A percentile compares a stretch with the other conserved stretches of the same genome.
Evolutionary conservation across 2,888 invertebrate genomes (phyloP).

Genomic region (Liposcelis brunnea): DNA sequence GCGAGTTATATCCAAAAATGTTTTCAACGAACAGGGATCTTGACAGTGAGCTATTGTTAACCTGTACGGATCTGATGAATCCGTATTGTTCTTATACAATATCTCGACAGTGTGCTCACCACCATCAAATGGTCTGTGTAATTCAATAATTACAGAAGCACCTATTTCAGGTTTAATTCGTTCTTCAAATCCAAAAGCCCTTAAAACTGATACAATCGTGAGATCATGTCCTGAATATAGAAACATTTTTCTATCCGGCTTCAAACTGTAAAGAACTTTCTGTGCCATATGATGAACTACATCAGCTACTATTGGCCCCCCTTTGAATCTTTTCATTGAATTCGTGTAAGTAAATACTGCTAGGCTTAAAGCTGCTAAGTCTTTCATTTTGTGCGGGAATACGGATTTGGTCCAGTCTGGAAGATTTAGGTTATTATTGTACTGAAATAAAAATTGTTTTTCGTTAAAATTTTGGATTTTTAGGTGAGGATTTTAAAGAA

Average conservation of each 20-base stretch:
- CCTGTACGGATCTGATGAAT: background rate
- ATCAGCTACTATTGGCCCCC: conserved; percentile 24
- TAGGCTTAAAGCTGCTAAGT: conserved; percentile 13
- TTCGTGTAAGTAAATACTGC: conserved; percentile 7
- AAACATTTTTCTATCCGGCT: conserved; percentile 39
- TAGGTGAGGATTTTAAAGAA: background rate
- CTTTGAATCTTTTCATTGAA: conserved; percentile 12
- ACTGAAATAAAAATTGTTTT: background rate
- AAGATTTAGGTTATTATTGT: background rate
- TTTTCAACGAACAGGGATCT: background rate
- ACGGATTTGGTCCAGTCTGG: conserved; percentile 9
- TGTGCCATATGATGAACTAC: conserved; percentile 24
- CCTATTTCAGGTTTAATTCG: conserved; percentile 23
- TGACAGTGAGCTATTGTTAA: background rate
- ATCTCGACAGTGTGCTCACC: conserved; percentile 36
- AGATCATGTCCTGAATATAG: conserved; percentile 71
- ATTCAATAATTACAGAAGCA: conserved; percentile 23
- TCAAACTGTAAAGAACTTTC: conserved; percentile 20
- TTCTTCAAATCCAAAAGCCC: conserved; percentile 39
- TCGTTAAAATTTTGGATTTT: background rate
- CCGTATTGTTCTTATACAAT: background rate
- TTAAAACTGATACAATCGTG: conserved; percentile 56
- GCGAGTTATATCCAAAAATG: background rate
- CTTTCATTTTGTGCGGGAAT: conserved; percentile 11
- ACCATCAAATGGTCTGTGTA: conserved; percentile 20